Evolutionary conservation across 1,140 invertebrate species (phyloP).

Genomic region (Drosophila gunungcola): DNA sequence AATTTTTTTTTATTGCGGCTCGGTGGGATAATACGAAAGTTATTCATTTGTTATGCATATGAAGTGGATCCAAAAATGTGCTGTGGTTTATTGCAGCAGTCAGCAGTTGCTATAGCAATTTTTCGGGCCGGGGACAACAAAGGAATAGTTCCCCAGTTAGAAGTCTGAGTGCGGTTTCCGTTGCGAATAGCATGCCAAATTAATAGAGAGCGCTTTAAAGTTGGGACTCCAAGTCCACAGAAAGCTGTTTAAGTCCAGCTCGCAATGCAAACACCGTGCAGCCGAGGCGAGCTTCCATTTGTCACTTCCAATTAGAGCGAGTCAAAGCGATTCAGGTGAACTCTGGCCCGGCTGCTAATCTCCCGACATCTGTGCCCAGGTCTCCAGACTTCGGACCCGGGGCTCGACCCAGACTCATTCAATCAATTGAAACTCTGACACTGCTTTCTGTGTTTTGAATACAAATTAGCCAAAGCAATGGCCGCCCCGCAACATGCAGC

Average conservation of each 20-base stretch:
- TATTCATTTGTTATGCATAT: constrained; percentile 80
- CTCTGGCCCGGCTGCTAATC: constrained; percentile 54
- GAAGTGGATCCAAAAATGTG: constrained; percentile 62
- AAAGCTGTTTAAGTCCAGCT: not conserved
- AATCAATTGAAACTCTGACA: constrained; percentile 73
- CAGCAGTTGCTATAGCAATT: constrained; percentile 19
- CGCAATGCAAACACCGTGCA: constrained; percentile 19
- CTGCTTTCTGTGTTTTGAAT: constrained; percentile 72
- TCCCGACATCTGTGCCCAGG: constrained; percentile 11
- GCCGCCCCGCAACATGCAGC: constrained; percentile 56
- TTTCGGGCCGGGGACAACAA: constrained; percentile 39
- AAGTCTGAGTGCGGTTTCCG: constrained; percentile 15
- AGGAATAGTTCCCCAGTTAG: constrained; percentile 52
- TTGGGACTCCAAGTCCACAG: not conserved
- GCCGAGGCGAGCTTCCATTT: constrained; percentile 36
- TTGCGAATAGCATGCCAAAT: constrained; percentile 34
- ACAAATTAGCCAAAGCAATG: constrained; percentile 78
- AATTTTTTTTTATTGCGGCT: constrained; percentile 16
- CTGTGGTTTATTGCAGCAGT: constrained; percentile 37
- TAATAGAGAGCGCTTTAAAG: constrained; percentile 43
- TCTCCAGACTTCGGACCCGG: constrained; percentile 5
- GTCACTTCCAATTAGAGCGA: constrained; percentile 64
- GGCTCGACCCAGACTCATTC: constrained; percentile 54
- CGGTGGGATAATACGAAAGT: constrained; percentile 60
- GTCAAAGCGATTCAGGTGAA: constrained; percentile 41